Evolutionary conservation across 2,113 vertebrate genomes (phyloP), one percentile per base, ranked within the genome.

Genomic region (Mormyrus lacerda): DNA sequence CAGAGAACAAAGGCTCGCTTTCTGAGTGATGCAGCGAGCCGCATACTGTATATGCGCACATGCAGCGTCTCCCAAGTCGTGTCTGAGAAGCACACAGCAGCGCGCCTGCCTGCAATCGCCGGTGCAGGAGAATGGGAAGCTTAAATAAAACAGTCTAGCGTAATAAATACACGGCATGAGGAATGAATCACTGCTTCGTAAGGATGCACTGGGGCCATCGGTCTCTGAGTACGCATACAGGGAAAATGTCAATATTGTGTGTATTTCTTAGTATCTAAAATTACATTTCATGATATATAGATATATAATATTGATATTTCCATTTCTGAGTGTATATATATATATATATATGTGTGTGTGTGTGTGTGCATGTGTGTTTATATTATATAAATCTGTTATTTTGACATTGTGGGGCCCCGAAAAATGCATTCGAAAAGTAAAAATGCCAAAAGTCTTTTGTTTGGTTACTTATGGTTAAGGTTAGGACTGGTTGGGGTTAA

Each of bases 211-310:
- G 85, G 13, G 51, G 27, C 47, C 42, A 27, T 10, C 13, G 76
- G 85, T 50, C 86, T 84, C 65, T 42, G 44, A 85, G 86, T n/a
- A 45, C 50, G 9, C 88, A 31, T 48, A 45, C 13, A 88, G n/a
- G 35, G 85, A 48, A 85, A 73, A 55, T 53, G 47, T 10, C 2
- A 83, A 50, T 61, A 47, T 27, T 47, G 44, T 73, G 79, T 48
- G 69, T 58, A 48, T 88, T 42, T 85, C 47, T 55, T 19, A 42
- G 61, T 89, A 85, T 83, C 82, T 87, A 39, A 44, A 61, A 47
- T 76, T 53, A 89, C 21, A 58, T 69, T 85, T 50, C 69, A 19
- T 24, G 19, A 24, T 58, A 58, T 24, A 58, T 24, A 58, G 53
- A 24, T 58, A 24, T 58, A 58, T 24, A 53, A 53, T 53, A 53